Evolutionary conservation across 1,140 invertebrate genomes (phyloP), one percentile per base, ranked within the genome.

Genomic region (Holcopasites calliopsidis): DNA sequence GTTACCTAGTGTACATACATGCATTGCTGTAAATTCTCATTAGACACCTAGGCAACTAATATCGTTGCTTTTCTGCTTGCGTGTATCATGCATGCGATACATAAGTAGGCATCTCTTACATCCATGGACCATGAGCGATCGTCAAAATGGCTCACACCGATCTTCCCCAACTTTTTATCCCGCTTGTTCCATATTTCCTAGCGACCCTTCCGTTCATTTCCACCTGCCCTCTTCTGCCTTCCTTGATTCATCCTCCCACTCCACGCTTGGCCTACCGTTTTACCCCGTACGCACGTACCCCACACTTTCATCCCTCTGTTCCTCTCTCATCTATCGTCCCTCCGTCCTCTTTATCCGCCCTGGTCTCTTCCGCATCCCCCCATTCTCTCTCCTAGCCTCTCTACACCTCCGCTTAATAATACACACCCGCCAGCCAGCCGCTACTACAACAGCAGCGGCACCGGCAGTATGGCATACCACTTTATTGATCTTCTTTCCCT

Each of bases 401-500:
- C 85, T 82, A 87, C 87, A 88, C 87, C 88, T 88, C 77, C 83
- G 87, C 80, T 89, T 89, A 89, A 90, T 89, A 89, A 89, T 89
- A 88, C 88, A 88, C 86, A 88, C 85, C 82, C 87, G 83, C 80
- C 79, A 76, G 65, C 75, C 83, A 80, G 70, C 84, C 86, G 85
- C 80, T 84, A 85, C 84, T 87, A 85, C 82, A 85, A 79, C 85
- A 69, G 77, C 55, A 80, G 68, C 85, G 78, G 82, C 83, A 85
- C 83, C 83, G 80, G 73, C 84, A 86, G 80, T 86, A 87, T 88
- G 86, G 86, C 85, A 88, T 82, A 87, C 88, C 88, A 89, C 86
- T 89, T 88, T 89, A 89, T 89, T 89, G 88, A 89, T 89, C 87
- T 89, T 89, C 87, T 88, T 89, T 89, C 88, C 87, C 87, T 85